Evolutionary conservation across 2,113 vertebrate genomes (phyloP).

Genomic region (Python bivittatus): DNA sequence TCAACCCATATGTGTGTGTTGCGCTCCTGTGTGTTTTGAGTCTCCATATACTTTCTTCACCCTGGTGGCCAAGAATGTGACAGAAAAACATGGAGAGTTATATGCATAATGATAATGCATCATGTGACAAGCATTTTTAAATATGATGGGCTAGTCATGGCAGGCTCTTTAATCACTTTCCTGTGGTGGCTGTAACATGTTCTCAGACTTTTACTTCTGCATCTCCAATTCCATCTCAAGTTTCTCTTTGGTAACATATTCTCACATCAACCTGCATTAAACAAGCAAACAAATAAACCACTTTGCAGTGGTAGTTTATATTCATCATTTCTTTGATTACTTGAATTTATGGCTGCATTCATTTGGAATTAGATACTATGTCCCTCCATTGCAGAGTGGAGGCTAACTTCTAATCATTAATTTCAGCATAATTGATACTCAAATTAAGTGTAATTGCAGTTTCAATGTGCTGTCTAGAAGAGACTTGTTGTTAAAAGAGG

Average conservation of each 20-base stretch:
- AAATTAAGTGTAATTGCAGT: constrained; percentile 31
- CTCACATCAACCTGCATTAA: constrained; percentile 5
- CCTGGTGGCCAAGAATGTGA: background rate
- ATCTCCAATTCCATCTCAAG: background rate
- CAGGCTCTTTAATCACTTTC: background rate
- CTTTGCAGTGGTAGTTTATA: constrained; percentile 32
- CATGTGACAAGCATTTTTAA: background rate
- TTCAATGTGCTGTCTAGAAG: constrained; percentile 6
- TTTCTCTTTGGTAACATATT: background rate
- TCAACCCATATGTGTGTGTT: background rate
- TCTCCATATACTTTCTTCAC: background rate
- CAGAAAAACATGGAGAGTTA: background rate
- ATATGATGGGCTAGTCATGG: background rate
- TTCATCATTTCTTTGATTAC: constrained; percentile 36
- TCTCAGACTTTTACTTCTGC: background rate
- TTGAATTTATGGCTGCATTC: constrained; percentile 39
- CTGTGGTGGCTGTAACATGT: background rate
- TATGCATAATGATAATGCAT: background rate
- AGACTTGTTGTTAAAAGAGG: constrained; percentile 34
- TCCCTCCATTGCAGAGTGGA: background rate
- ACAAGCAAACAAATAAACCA: constrained; percentile 18
- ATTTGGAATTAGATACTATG: constrained; percentile 41
- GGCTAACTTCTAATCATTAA: constrained; percentile 43
- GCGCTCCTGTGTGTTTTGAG: background rate
- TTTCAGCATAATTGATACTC: constrained; percentile 39